These are phyloP conservation scores for Paragorgia papillata DNA, from an alignment of 92 coral and sea anemone genomes.

Conservation along the genomic window DNA sequence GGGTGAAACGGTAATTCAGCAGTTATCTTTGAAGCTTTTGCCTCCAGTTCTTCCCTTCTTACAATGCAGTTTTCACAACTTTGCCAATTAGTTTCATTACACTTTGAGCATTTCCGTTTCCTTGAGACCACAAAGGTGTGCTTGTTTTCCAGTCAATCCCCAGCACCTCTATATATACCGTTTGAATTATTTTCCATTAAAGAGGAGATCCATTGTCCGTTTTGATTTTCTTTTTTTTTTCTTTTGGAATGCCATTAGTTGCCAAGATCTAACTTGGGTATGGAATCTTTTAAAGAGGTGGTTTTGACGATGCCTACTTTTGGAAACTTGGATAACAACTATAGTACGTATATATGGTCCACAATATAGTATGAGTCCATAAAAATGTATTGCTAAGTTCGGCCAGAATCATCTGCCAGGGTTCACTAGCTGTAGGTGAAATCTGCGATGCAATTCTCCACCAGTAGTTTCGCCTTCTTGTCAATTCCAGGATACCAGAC, in stretches of 20 bases:
- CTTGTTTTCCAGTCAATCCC: conserved; percentile 31
- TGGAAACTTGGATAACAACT: conserved; percentile 54
- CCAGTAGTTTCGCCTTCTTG: no score
- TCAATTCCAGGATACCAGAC: no score
- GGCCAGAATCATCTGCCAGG: conserved; percentile 38
- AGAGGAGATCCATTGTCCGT: conserved; percentile 15
- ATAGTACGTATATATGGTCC: conserved; percentile 47
- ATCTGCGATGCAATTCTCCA: no score
- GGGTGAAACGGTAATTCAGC: conserved; percentile 42
- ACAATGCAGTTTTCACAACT: conserved; percentile 36
- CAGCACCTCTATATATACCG: background rate
- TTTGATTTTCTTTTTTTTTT: background rate
- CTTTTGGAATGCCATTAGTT: conserved; percentile 48
- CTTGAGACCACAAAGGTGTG: conserved; percentile 49
- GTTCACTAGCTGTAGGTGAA: conserved; percentile 6
- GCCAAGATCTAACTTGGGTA: conserved; percentile 49
- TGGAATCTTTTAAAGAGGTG: conserved; percentile 28
- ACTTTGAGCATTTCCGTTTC: conserved; percentile 41
- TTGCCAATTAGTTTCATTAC: conserved; percentile 51
- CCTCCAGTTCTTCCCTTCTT: conserved; percentile 45
- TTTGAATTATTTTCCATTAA: conserved; percentile 17
- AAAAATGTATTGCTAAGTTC: conserved; percentile 28
- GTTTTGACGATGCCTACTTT: conserved; percentile 46
- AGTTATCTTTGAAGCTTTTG: conserved; percentile 54
- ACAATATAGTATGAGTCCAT: conserved; percentile 24